Conservation (phyloP, 2,113 vertebrate genomes). For the Perccottus glenii region DNA sequence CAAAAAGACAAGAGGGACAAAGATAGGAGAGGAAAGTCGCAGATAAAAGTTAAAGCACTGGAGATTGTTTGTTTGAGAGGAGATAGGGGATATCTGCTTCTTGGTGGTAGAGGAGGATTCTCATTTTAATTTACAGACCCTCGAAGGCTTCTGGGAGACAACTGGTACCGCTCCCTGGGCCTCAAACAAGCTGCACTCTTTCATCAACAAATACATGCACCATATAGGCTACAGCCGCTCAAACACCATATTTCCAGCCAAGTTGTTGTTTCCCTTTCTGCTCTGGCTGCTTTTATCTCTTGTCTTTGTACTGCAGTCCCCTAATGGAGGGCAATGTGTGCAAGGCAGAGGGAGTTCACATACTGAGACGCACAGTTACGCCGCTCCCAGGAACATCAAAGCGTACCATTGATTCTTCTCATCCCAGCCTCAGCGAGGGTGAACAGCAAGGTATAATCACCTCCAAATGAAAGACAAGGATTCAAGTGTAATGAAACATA, state of each 20-base stretch:
- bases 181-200: slow-evolving; percentile 66
- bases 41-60: slow-evolving; percentile 43
- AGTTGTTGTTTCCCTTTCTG: slow-evolving; percentile 65
- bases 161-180: slow-evolving; percentile 45
- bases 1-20: slow-evolving; percentile 45
- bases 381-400: slow-evolving; percentile 65
- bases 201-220: slow-evolving; percentile 54
- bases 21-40: slow-evolving; percentile 28
- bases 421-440: slow-evolving; percentile 42
- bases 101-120: slow-evolving; percentile 42
- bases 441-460: slow-evolving; percentile 50
- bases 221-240: background rate
- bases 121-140: slow-evolving; percentile 19
- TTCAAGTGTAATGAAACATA: slow-evolving; percentile 41
- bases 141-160: slow-evolving; percentile 40
- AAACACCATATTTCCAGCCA: slow-evolving; percentile 41
- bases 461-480: slow-evolving; percentile 48
- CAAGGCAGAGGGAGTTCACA: slow-evolving; percentile 53
- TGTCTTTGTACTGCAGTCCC: slow-evolving; percentile 52
- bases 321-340: slow-evolving; percentile 64
- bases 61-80: slow-evolving; percentile 45
- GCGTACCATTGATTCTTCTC: slow-evolving; percentile 49
- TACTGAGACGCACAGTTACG: slow-evolving; percentile 32
- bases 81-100: slow-evolving; percentile 51
- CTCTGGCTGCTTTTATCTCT: slow-evolving; percentile 62